A percentile compares a stretch with the other conserved stretches of the same genome.
Evolutionary conservation across 1,140 invertebrate genomes (phyloP).

Genomic region (Caenorhabditis latens): DNA sequence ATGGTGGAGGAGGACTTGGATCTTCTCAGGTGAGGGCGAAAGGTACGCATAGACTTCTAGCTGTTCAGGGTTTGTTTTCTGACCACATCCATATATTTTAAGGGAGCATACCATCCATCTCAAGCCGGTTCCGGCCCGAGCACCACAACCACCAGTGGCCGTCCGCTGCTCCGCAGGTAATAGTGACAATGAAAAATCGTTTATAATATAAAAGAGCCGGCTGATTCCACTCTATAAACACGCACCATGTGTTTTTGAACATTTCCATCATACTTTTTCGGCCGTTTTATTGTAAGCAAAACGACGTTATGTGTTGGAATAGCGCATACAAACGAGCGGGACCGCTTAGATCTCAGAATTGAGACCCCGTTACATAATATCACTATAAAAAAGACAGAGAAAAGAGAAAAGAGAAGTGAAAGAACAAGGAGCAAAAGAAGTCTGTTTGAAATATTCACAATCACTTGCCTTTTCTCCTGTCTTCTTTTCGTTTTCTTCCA

Average conservation of each 20-base stretch:
- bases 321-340: conserved; percentile 26
- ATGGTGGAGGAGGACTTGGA: conserved; percentile 43
- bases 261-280: conserved; percentile 46
- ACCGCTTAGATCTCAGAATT: conserved; percentile 5
- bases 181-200: background rate
- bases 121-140: conserved; percentile 63
- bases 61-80: background rate
- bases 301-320: conserved; percentile 15
- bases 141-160: conserved; percentile 69
- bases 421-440: background rate
- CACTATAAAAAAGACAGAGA: conserved; percentile 18
- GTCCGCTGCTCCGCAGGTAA: conserved; percentile 67
- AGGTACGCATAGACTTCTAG: conserved; percentile 46
- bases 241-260: conserved; percentile 47
- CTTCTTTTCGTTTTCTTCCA: background rate
- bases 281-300: conserved; percentile 32
- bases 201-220: background rate
- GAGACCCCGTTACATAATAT: conserved; percentile 41
- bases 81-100: background rate
- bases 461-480: conserved; percentile 35
- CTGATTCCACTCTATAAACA: conserved; percentile 30
- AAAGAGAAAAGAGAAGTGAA: background rate
- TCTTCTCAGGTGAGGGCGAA: conserved; percentile 63
- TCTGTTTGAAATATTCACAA: conserved; percentile 54
- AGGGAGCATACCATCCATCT: conserved; percentile 32